phyloP scores from a whole-genome alignment of 1,140 invertebrate species.

The Drosophila gunungcola region DNA sequence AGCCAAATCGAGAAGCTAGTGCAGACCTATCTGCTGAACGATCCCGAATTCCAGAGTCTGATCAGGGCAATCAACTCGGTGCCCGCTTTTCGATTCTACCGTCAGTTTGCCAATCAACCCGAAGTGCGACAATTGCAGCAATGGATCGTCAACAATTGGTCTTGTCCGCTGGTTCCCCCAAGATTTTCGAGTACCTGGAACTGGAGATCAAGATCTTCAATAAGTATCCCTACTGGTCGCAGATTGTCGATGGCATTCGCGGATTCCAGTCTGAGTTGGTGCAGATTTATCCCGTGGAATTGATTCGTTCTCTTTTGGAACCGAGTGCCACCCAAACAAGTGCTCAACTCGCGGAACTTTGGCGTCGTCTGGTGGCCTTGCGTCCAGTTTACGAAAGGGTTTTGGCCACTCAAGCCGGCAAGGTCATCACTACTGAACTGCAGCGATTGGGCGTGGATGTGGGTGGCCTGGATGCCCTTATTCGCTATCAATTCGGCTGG shows the following conservation, averaged over 20 bases:
- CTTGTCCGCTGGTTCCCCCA: constrained; percentile 49
- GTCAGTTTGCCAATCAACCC: constrained; percentile 58
- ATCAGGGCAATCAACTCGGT: constrained; percentile 64
- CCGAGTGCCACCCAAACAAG: constrained; percentile 44
- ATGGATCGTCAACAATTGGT: constrained; percentile 67
- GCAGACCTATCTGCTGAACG: constrained; percentile 68
- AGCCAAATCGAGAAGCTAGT: constrained; percentile 58
- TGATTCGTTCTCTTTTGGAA: constrained; percentile 56
- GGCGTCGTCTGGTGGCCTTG: constrained; percentile 62
- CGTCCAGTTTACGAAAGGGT: constrained; percentile 68
- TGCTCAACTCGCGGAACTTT: constrained; percentile 59
- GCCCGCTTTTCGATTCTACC: constrained; percentile 41
- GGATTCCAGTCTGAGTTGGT: constrained; percentile 69
- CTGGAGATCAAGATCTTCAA: constrained; percentile 71
- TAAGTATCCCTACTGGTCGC: constrained; percentile 68
- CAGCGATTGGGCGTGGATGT: constrained; percentile 57
- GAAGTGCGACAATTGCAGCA: constrained; percentile 57
- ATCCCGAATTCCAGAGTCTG: constrained; percentile 63
- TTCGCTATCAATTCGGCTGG: constrained; percentile 68
- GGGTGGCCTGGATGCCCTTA: constrained; percentile 26
- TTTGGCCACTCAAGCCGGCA: constrained; percentile 31
- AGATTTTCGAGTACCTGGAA: constrained; percentile 68
- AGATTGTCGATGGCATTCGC: constrained; percentile 54
- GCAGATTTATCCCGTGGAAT: constrained; percentile 51
- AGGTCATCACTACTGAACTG: constrained; percentile 31